Base-by-base conservation (phyloP, 2,888 invertebrate species). In the Acleris laterana region DNA sequence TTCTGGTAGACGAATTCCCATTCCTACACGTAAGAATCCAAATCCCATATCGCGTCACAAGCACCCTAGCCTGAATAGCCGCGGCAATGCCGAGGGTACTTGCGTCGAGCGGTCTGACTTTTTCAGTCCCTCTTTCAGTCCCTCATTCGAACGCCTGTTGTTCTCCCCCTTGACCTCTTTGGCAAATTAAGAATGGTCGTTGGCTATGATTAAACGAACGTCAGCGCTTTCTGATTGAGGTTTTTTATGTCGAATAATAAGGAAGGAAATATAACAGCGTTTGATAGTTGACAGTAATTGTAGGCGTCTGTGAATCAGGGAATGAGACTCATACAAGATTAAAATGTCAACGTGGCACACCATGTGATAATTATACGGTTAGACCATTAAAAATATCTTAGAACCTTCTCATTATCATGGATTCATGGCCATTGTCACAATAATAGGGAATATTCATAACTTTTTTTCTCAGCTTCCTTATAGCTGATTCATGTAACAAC, bases 161-260 rank as follows among this genome's bases (percentile, higher is more conserved):
- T 74, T 72, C 66, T 58, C 68, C 65, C 70, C 64, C 75, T 80
- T 78, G 78, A 79, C 81, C 81, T 70, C 73, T 68, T 70, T 65
- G 62, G 69, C 66, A 77, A 80, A 80, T 81, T 76, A 79, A 78
- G 71, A 76, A 75, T 71, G 49, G 66, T 71, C 62, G 57, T 57
- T 68, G 42, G 42, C 58, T 72, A 63, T 53, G 63, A 62, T 56
- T 57, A 20, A 61, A 64, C 63, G 53, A 68, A 59, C 62, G 51
- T 50, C 22, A 22, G 51, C 63, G 42, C 57, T 59, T 61, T 68
- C 63, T 55, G 65, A 56, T n/a, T 42, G 20, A 6, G 17, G 17
- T 25, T 17, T 42, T 25, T 25, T 46, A 17, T n/a, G 25, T n/a
- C 44, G 17, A 46, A 25, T 57, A n/a, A 57, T n/a, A 17, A 46